Evolutionary conservation across 2,113 vertebrate species (phyloP).

Genomic region (Solea senegalensis): DNA sequence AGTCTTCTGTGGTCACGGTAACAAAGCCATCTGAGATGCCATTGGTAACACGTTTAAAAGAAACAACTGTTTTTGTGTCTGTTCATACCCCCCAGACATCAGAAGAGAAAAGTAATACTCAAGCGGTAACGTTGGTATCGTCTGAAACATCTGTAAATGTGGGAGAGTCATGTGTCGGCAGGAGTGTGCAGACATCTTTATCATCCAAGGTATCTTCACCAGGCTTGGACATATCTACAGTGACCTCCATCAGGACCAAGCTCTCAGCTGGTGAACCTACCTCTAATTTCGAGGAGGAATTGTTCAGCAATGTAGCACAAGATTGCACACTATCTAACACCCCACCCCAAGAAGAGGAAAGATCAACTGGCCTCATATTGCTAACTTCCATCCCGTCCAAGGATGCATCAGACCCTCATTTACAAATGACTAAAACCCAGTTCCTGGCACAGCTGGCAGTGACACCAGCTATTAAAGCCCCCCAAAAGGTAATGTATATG

Average conservation of each 20-base stretch:
- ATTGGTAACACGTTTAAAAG: not conserved
- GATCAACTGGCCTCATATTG: not conserved
- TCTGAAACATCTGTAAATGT: conserved; percentile 1
- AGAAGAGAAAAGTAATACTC: not conserved
- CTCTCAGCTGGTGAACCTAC: not conserved
- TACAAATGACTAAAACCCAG: conserved; percentile 49
- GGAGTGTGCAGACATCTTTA: not conserved
- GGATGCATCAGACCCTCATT: conserved; percentile 29
- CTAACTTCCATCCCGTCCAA: conserved; percentile 15
- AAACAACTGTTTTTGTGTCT: not conserved
- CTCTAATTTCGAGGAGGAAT: not conserved
- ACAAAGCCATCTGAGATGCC: not conserved
- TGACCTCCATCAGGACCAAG: not conserved
- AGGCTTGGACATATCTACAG: not conserved
- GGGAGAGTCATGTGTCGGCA: not conserved
- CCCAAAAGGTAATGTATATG: conserved; percentile 39
- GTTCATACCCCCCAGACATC: conserved; percentile 9
- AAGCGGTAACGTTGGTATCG: not conserved
- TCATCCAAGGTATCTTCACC: not conserved
- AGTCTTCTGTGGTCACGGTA: not conserved
- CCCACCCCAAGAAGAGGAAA: conserved; percentile 1
- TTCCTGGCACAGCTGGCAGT: conserved; percentile 60
- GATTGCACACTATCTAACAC: no score
- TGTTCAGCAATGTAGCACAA: no score
- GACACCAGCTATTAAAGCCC: conserved; percentile 21